phyloP scores from a whole-genome alignment of 2,113 vertebrate genomes.

The Cygnus atratus region DNA sequence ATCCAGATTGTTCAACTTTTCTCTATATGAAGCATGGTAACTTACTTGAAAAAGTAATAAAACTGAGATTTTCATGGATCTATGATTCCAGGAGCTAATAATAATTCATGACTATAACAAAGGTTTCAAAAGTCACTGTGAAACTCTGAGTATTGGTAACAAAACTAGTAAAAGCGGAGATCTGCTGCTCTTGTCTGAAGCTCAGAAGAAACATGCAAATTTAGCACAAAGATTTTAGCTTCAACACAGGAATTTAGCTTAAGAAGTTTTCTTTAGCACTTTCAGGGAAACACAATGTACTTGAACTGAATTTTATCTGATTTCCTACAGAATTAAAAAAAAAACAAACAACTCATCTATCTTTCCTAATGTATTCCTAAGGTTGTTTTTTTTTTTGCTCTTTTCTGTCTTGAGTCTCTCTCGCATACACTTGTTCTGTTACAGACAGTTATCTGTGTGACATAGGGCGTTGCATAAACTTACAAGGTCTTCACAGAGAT shows the following conservation, averaged over 20 bases:
- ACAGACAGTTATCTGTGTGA: not conserved
- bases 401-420: not conserved
- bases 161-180: not conserved
- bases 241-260: not conserved
- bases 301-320: not conserved
- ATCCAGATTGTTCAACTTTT: not conserved
- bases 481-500: slow-evolving; percentile 86
- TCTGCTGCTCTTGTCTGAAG: not conserved
- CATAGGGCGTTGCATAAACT: slow-evolving; percentile 64
- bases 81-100: not conserved
- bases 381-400: not conserved
- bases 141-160: not conserved
- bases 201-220: not conserved
- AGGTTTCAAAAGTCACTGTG: not conserved
- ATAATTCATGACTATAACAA: not conserved
- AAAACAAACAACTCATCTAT: not conserved
- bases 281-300: not conserved
- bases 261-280: not conserved
- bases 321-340: not conserved
- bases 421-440: not conserved
- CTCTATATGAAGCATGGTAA: not conserved
- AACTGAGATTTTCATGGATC: not conserved
- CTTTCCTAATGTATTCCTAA: not conserved
- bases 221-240: not conserved
- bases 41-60: not conserved